A percentile compares a stretch with the other conserved stretches of the same genome.
Evolutionary conservation across 2,888 invertebrate species (phyloP).

Genomic region (Frankliniella fusca): DNA sequence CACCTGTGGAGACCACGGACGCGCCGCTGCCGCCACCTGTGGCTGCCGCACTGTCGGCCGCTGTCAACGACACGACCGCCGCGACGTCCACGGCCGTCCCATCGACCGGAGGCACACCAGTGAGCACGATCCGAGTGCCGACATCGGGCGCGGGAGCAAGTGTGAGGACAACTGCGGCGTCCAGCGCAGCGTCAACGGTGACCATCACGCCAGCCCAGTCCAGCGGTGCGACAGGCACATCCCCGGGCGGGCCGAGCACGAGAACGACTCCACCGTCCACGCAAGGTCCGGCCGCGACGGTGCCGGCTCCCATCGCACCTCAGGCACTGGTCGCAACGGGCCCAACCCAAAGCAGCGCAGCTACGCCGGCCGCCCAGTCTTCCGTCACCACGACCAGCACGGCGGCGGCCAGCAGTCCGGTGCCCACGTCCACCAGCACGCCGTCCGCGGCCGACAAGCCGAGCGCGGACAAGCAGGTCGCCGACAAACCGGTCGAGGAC

Average conservation of each 20-base stretch:
- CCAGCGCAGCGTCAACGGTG: no score
- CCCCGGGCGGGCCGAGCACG: no score
- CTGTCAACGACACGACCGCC: neutral
- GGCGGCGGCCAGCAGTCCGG: neutral
- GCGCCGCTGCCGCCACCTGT: constrained; percentile 10
- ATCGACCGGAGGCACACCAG: neutral
- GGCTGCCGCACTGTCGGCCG: neutral
- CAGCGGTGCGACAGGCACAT: no score
- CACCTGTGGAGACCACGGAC: constrained; percentile 1
- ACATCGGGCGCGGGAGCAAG: no score
- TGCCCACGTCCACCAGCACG: neutral
- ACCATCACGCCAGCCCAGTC: no score
- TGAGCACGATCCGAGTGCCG: no score
- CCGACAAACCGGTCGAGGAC: neutral
- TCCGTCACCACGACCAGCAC: neutral
- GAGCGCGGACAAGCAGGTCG: neutral
- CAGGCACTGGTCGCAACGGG: no score
- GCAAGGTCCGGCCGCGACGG: neutral
- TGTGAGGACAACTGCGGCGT: no score
- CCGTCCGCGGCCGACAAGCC: neutral
- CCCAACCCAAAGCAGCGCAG: no score
- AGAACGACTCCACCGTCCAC: neutral
- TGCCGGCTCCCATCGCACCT: no score
- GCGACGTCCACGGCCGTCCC: neutral
- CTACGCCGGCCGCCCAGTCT: no score